Conservation (phyloP, 1,140 invertebrate genomes). For the Ruditapes philippinarum region DNA sequence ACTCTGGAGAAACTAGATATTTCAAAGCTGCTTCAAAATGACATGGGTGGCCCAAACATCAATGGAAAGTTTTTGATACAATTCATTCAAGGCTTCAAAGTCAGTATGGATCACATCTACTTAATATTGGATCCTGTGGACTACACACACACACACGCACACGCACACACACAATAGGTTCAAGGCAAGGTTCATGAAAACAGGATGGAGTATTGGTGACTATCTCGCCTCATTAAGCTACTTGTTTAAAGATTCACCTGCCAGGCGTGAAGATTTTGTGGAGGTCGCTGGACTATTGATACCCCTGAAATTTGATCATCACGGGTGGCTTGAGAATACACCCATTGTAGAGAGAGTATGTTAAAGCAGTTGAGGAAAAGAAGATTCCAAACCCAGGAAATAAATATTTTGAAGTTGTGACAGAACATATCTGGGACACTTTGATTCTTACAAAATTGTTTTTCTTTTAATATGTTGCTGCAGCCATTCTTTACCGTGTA, state of each 20-base stretch:
- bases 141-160: too few relatives aligned
- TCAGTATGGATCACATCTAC: not conserved
- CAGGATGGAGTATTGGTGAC: slow-evolving; percentile 31
- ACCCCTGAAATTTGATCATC: slow-evolving; percentile 39
- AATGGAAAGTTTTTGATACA: slow-evolving; percentile 72
- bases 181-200: slow-evolving; percentile 2
- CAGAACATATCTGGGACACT: not conserved
- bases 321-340: slow-evolving; percentile 47
- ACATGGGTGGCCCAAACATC: slow-evolving; percentile 65
- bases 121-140: slow-evolving; percentile 70
- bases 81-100: slow-evolving; percentile 55
- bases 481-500: slow-evolving; percentile 59
- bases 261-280: slow-evolving; percentile 66
- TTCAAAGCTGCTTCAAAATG: slow-evolving; percentile 7
- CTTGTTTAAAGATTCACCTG: slow-evolving; percentile 66
- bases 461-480: slow-evolving; percentile 40
- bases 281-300: not conserved
- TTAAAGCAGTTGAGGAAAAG: not conserved
- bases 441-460: slow-evolving; percentile 36
- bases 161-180: slow-evolving; percentile 66
- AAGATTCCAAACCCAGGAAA: slow-evolving; percentile 1
- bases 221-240: slow-evolving; percentile 44
- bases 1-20: not conserved
- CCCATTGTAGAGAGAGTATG: not conserved
- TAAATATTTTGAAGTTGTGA: slow-evolving; percentile 11